A percentile compares a stretch with the other conserved stretches of the same genome.
Evolutionary conservation across 1,140 invertebrate genomes (phyloP).

Genomic region (Asobara japonica): DNA sequence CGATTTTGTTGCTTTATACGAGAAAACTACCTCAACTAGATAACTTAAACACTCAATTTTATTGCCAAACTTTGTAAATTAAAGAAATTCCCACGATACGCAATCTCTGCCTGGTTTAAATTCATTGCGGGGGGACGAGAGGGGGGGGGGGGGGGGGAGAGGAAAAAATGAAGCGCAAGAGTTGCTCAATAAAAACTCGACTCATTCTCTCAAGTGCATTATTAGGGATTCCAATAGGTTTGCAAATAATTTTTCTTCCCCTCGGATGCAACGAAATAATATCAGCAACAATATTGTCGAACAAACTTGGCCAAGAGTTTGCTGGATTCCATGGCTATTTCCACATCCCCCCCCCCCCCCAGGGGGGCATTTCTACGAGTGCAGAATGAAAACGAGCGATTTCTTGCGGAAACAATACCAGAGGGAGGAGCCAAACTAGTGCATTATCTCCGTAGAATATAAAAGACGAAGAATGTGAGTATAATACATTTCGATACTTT

Average conservation of each 20-base stretch:
- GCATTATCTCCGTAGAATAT: constrained; percentile 12
- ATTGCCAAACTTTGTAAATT: too few relatives aligned
- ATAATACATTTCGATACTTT: constrained; percentile 25
- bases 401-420: not conserved
- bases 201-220: not conserved
- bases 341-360: too few relatives aligned
- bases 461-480: constrained; percentile 15
- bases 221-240: not conserved
- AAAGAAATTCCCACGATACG: too few relatives aligned
- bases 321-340: not conserved
- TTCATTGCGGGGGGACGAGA: not conserved
- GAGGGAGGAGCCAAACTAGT: not conserved
- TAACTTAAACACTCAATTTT: too few relatives aligned
- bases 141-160: not conserved
- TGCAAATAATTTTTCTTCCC: not conserved
- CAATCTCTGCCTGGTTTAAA: too few relatives aligned
- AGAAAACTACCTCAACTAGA: too few relatives aligned
- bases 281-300: not conserved
- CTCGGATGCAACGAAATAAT: not conserved
- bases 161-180: not conserved
- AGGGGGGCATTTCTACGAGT: constrained; percentile 5
- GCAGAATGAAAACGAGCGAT: not conserved
- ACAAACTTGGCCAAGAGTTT: not conserved
- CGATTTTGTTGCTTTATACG: too few relatives aligned
- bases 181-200: not conserved